Conservation (phyloP, 2,797 vertebrate species). For the Pseudochaenichthys georgianus region DNA sequence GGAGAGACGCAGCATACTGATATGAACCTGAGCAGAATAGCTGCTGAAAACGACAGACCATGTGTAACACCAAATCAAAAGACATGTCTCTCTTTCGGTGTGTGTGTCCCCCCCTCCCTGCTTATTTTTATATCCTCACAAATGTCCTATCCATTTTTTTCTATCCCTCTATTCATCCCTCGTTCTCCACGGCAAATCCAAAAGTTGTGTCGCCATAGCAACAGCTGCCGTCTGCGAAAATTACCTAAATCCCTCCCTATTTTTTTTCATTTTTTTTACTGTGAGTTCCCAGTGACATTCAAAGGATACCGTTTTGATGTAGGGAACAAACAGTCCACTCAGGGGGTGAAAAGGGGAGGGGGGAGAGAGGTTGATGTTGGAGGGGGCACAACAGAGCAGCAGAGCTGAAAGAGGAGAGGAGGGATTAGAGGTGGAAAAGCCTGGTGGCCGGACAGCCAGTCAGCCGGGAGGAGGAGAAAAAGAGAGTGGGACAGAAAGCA, state of each 20-base stretch:
- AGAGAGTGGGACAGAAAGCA: constrained; percentile 51
- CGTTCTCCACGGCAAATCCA: constrained; percentile 75
- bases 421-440: constrained; percentile 76
- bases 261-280: constrained; percentile 32
- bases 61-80: constrained; percentile 27
- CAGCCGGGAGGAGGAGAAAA: constrained; percentile 29
- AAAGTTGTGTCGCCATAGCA: constrained; percentile 88
- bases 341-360: not conserved
- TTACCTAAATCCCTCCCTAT: constrained; percentile 82
- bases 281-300: constrained; percentile 70
- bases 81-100: constrained; percentile 20
- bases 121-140: constrained; percentile 25
- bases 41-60: constrained; percentile 16
- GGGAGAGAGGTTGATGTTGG: constrained; percentile 34
- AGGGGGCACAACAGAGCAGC: constrained; percentile 44
- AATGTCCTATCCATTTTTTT: constrained; percentile 48
- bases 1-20: too few relatives aligned
- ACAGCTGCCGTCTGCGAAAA: constrained; percentile 85
- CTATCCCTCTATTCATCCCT: constrained; percentile 76
- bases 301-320: constrained; percentile 64
- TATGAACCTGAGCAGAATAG: too few relatives aligned
- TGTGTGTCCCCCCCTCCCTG: not conserved
- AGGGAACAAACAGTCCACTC: constrained; percentile 61
- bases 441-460: constrained; percentile 72
- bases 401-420: constrained; percentile 71